phyloP scores from a whole-genome alignment of 2,797 vertebrate genomes.

The Meda fulgida region DNA sequence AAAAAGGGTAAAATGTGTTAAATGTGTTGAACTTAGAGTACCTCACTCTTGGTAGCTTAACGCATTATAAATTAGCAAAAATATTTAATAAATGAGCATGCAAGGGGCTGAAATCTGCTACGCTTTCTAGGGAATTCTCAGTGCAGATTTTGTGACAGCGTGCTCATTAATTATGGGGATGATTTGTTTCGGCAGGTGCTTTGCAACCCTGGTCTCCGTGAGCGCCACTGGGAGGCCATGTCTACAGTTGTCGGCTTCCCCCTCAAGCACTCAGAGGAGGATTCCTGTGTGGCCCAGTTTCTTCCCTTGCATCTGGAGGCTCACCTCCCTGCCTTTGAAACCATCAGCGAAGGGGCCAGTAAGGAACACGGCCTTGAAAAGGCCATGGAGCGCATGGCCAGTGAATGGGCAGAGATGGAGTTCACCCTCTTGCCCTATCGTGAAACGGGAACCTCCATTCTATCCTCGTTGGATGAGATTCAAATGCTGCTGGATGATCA shows the following conservation, averaged over 20 bases:
- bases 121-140: not conserved
- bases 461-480: slow-evolving; percentile 85
- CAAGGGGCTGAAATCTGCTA: slow-evolving; percentile 3
- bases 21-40: not conserved
- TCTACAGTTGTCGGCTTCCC: slow-evolving; percentile 74
- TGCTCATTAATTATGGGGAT: slow-evolving; percentile 9
- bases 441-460: slow-evolving; percentile 85
- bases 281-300: slow-evolving; percentile 75
- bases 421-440: slow-evolving; percentile 81
- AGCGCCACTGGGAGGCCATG: slow-evolving; percentile 87
- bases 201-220: slow-evolving; percentile 85
- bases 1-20: not conserved
- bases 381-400: slow-evolving; percentile 85
- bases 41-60: not conserved
- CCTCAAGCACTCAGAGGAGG: slow-evolving; percentile 75
- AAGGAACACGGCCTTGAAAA: slow-evolving; percentile 88
- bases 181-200: slow-evolving; percentile 69
- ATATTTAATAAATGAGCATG: not conserved
- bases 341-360: slow-evolving; percentile 83
- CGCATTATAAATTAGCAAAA: not conserved
- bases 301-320: slow-evolving; percentile 82
- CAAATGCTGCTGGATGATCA: slow-evolving; percentile 90
- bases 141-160: not conserved
- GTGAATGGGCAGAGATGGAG: slow-evolving; percentile 82
- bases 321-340: slow-evolving; percentile 80